A percentile compares a stretch with the other conserved stretches of the same genome.
These are phyloP conservation scores for Leistus spinibarbis DNA, from an alignment of 2,888 invertebrate species.

Conservation along the genomic window DNA sequence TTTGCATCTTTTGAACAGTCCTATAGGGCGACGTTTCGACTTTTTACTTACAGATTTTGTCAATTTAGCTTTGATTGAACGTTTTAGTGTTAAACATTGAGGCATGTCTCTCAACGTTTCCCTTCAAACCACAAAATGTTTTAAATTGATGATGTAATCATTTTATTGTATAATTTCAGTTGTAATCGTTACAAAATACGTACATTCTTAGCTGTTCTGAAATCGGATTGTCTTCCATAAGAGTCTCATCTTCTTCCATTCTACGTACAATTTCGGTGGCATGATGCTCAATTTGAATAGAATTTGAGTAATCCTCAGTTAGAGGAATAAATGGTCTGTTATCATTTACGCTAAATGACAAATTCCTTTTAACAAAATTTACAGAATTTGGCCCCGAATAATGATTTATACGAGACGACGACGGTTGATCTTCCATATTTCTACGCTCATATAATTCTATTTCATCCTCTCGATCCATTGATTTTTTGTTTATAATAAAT, in stretches of 20 bases:
- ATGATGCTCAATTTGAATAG: slow-evolving; percentile 49
- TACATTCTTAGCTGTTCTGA: slow-evolving; percentile 69
- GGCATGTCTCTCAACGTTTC: slow-evolving; percentile 72
- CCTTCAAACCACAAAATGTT: slow-evolving; percentile 53
- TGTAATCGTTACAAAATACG: slow-evolving; percentile 33
- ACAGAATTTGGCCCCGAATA: slow-evolving; percentile 7
- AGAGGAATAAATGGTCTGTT: slow-evolving; percentile 14
- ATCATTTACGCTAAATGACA: slow-evolving; percentile 12
- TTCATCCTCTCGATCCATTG: slow-evolving; percentile 12
- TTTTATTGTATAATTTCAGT: too few relatives aligned
- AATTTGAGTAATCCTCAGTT: slow-evolving; percentile 25
- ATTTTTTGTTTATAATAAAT: too few relatives aligned
- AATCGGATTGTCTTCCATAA: slow-evolving; percentile 69
- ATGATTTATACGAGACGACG: neutral
- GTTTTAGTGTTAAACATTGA: slow-evolving; percentile 71
- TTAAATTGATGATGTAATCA: neutral
- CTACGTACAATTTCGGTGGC: slow-evolving; percentile 68
- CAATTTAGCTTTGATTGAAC: slow-evolving; percentile 68
- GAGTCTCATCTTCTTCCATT: slow-evolving; percentile 67
- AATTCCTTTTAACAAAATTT: slow-evolving; percentile 4
- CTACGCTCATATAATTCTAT: slow-evolving; percentile 22
- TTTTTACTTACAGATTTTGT: slow-evolving; percentile 64
- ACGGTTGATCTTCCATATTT: slow-evolving; percentile 3
- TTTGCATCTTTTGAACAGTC: slow-evolving; percentile 63
- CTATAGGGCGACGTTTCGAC: slow-evolving; percentile 61